Evolutionary conservation across 2,113 vertebrate species (phyloP).

Genomic region (Gallinago undulata): DNA sequence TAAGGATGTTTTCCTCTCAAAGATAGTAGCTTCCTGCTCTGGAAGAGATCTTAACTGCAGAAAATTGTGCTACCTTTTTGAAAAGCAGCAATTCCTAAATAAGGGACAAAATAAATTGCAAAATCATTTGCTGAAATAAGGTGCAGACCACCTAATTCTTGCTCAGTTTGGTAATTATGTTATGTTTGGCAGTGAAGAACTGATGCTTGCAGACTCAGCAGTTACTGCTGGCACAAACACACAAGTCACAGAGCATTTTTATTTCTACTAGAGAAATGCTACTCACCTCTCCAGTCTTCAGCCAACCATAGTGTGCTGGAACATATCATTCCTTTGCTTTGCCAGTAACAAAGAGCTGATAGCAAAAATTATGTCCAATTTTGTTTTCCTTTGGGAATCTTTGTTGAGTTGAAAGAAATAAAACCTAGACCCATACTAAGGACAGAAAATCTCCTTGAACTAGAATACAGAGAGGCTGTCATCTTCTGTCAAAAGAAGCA

Average conservation of each 20-base stretch:
- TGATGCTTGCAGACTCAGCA: conserved; percentile 14
- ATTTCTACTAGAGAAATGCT: background rate
- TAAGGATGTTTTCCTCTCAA: background rate
- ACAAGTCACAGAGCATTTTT: background rate
- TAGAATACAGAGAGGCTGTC: background rate
- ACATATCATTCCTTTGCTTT: background rate
- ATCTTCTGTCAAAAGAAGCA: background rate
- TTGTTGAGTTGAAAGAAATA: background rate
- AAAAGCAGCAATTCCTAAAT: background rate
- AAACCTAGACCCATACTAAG: background rate
- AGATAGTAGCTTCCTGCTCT: background rate
- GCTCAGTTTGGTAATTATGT: background rate
- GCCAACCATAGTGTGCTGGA: background rate
- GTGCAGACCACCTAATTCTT: background rate
- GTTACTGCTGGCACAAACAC: background rate
- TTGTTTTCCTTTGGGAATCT: background rate
- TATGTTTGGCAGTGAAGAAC: background rate
- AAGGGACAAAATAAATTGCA: background rate
- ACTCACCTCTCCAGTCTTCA: background rate
- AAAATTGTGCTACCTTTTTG: background rate
- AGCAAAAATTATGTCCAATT: background rate
- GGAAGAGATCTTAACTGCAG: background rate
- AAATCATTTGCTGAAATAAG: background rate
- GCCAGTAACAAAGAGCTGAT: background rate
- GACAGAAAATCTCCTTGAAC: conserved; percentile 26